Conservation (phyloP, 2,797 vertebrate species). For the Perdix hodgsoniae region DNA sequence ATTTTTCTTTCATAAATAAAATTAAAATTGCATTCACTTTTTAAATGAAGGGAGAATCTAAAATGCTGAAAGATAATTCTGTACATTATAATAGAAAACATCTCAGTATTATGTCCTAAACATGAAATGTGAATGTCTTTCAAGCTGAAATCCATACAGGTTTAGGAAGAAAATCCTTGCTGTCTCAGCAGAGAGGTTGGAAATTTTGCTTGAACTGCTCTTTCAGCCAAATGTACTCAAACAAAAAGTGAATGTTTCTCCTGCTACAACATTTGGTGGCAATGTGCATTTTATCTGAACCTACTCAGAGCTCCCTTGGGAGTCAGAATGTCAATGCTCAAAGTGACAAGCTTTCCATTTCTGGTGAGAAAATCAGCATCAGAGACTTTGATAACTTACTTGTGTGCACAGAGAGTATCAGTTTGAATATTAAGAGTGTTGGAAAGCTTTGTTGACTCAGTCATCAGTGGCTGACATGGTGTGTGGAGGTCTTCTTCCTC, state of each 20-base stretch:
- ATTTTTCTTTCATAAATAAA: slow-evolving; percentile 21
- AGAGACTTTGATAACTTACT: slow-evolving; percentile 20
- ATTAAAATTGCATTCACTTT: neutral
- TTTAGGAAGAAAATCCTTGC: slow-evolving; percentile 21
- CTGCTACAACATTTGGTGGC: neutral
- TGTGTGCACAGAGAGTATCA: neutral
- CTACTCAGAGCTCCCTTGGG: neutral
- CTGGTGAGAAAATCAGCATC: slow-evolving; percentile 5
- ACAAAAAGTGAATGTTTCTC: neutral
- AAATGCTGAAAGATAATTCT: neutral
- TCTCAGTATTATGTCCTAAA: neutral
- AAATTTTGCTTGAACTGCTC: neutral
- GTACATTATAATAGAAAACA: neutral
- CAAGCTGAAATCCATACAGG: neutral
- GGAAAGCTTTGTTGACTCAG: neutral
- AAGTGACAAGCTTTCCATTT: neutral
- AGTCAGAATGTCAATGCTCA: neutral
- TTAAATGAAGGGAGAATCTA: neutral
- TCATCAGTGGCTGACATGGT: neutral
- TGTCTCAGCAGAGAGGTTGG: neutral
- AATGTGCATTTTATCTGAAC: neutral
- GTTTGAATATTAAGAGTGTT: neutral
- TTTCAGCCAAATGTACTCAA: neutral
- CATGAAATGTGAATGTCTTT: neutral
- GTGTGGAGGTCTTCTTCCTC: neutral